Evolutionary conservation across 1,140 invertebrate species (phyloP), one percentile per base, ranked within the genome.

Genomic region (Cydia pomonella): DNA sequence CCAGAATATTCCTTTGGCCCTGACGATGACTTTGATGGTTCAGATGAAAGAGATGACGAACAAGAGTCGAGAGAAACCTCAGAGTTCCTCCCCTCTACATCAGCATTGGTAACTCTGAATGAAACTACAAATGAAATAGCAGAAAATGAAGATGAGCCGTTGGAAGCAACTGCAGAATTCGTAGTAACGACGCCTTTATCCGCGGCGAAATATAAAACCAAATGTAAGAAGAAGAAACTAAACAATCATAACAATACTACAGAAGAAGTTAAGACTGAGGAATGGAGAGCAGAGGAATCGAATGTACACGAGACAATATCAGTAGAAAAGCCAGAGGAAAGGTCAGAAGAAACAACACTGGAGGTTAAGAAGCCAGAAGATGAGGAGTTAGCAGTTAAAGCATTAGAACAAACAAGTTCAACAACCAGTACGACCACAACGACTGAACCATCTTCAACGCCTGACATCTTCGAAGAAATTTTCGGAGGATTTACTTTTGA

Each of bases 211-310:
- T 90, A 84, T 66, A 91, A 91, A 78, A 88, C 81, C 3, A 92
- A 90, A 81, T 92, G 89, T 73, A 89, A 91, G 79, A 93, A 91
- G 78, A 93, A 91, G 77, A 90, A 90, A 82, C 79, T 79, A 73
- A 79, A 83, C 33, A 78, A 79, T 44, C 75, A 77, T 1, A 74
- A 50, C 13, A 47, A 64, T 59, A 76, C 72, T 23, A 73, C 73
- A 64, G 62, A 72, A n/a, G 74, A 74, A 66, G 74, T 18, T 38
- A 38, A 64, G 64, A 18, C 41, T 47, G 41, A 69, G 10, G 33
- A 16, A 64, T 38, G 18, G 18, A 66, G 78, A 38, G 76, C 63
- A 23, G 75, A 62, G 38, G 38, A 53, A 72, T 27, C 23, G 25
- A 29, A 1, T 7, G 12, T 29, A 25, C 50, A 76, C 33, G 21